Evolutionary conservation across 2,797 vertebrate species (phyloP).

Genomic region (Eulemur rubriventer): DNA sequence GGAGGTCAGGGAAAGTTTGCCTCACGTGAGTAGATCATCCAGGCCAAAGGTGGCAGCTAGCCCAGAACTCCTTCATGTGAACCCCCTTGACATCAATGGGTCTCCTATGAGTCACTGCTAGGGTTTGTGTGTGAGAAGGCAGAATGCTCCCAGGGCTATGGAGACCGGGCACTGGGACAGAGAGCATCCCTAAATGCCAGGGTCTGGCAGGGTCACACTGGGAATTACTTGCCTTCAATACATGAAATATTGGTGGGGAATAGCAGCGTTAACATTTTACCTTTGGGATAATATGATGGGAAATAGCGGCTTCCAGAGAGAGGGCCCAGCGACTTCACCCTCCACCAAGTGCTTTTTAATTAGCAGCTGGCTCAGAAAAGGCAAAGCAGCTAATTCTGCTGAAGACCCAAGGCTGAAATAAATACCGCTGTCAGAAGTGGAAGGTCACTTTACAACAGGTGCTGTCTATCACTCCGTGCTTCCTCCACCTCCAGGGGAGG

Average conservation of each 20-base stretch:
- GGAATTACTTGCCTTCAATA: background rate
- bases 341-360: conserved; percentile 50
- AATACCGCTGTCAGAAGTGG: background rate
- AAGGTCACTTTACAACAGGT: conserved; percentile 3
- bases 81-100: background rate
- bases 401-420: conserved; percentile 43
- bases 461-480: conserved; percentile 45
- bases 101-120: background rate
- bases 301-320: background rate
- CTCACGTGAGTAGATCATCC: background rate
- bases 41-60: background rate
- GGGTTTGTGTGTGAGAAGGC: background rate
- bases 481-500: conserved; percentile 45
- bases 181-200: background rate
- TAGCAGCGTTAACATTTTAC: background rate
- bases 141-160: no score
- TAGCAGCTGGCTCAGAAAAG: conserved; percentile 22
- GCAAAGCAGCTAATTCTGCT: conserved; percentile 54
- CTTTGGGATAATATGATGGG: background rate
- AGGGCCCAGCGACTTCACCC: background rate
- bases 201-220: background rate
- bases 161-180: background rate
- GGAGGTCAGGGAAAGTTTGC: background rate
- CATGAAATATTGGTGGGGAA: background rate
- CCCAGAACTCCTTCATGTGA: background rate